phyloP scores from a whole-genome alignment of 2,888 invertebrate species.

The Dynastes tityus region DNA sequence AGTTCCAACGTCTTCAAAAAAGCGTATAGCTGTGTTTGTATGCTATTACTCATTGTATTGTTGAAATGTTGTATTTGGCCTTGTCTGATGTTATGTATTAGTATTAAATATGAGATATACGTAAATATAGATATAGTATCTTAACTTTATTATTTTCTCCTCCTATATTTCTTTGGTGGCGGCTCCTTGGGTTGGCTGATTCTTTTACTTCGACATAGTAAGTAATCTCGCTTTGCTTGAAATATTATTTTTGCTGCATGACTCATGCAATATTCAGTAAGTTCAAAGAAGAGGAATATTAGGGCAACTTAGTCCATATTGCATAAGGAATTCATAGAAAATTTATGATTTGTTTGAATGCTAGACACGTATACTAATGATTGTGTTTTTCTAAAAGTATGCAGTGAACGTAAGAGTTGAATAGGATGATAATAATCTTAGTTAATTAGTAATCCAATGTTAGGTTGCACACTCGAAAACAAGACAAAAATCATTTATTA shows the following conservation, averaged over 20 bases:
- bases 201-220: constrained; percentile 64
- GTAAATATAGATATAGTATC: constrained; percentile 37
- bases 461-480: too few relatives aligned
- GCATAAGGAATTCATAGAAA: too few relatives aligned
- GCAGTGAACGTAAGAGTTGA: too few relatives aligned
- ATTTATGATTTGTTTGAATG: too few relatives aligned
- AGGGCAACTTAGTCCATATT: too few relatives aligned
- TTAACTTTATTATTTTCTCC: constrained; percentile 57
- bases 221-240: constrained; percentile 62
- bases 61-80: background rate
- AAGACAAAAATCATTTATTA: too few relatives aligned
- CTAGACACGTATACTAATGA: too few relatives aligned
- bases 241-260: constrained; percentile 23
- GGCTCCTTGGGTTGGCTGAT: constrained; percentile 59
- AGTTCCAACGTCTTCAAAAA: background rate
- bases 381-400: too few relatives aligned
- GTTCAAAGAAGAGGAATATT: too few relatives aligned
- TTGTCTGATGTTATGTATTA: constrained; percentile 18
- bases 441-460: too few relatives aligned
- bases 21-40: background rate
- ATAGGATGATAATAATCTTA: too few relatives aligned
- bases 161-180: constrained; percentile 58
- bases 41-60: too few relatives aligned
- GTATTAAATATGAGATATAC: background rate
- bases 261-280: background rate